Evolutionary conservation across 2,797 vertebrate species (phyloP).

Genomic region (Pristis pectinata): DNA sequence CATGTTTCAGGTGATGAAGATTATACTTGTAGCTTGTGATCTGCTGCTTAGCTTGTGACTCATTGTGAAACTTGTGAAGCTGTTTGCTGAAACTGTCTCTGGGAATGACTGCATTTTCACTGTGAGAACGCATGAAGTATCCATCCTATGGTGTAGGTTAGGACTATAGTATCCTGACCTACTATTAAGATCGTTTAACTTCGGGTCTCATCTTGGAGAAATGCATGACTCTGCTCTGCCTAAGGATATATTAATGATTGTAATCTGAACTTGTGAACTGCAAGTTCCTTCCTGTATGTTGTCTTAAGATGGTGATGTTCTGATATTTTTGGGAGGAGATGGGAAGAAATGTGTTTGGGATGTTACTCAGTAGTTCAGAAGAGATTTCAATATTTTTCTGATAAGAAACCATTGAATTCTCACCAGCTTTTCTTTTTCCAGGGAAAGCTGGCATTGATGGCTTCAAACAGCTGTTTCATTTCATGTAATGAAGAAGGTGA

Average conservation of each 20-base stretch:
- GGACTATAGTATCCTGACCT: neutral
- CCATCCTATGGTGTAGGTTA: neutral
- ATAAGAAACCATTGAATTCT: neutral
- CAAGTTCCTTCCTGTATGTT: neutral
- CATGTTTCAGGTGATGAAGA: too few relatives aligned
- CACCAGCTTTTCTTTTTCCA: constrained; percentile 48
- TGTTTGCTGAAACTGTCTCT: too few relatives aligned
- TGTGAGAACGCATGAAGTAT: too few relatives aligned
- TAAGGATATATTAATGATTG: too few relatives aligned
- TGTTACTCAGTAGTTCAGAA: neutral
- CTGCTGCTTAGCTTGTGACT: too few relatives aligned
- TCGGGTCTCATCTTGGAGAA: too few relatives aligned
- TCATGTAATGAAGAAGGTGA: constrained; percentile 89
- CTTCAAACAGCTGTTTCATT: constrained; percentile 89
- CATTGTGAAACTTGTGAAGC: too few relatives aligned
- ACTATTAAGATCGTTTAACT: neutral
- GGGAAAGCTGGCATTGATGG: constrained; percentile 88
- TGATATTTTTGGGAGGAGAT: neutral
- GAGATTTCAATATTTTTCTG: neutral
- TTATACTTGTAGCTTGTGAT: too few relatives aligned
- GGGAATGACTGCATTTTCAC: too few relatives aligned
- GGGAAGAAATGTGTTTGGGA: neutral
- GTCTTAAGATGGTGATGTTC: neutral
- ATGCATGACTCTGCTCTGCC: too few relatives aligned
- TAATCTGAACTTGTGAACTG: neutral